Conservation (phyloP, 2,888 invertebrate genomes). For the Apoderus coryli region DNA sequence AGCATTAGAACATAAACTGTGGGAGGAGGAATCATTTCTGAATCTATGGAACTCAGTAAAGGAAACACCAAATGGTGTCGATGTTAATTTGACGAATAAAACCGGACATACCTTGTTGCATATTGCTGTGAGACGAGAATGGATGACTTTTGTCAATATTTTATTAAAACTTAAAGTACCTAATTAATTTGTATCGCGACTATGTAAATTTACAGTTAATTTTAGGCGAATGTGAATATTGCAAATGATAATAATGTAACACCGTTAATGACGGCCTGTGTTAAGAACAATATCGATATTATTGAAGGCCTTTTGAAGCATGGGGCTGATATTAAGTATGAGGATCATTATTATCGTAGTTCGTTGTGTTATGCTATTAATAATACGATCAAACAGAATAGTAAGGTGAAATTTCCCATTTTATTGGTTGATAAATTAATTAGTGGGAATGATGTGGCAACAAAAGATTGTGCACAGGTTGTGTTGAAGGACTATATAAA, state of each 20-base stretch:
- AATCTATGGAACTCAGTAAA: constrained; percentile 28
- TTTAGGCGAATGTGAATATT: constrained; percentile 24
- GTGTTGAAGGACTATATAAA: constrained; percentile 25
- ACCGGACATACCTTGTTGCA: constrained; percentile 30
- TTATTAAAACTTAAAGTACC: constrained; percentile 26
- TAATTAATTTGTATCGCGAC: too few species aligned
- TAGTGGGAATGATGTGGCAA: too few species aligned
- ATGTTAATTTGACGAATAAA: constrained; percentile 28
- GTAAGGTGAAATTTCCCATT: too few species aligned
- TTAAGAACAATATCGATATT: constrained; percentile 25
- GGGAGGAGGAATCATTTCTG: constrained; percentile 31
- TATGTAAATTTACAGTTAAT: too few species aligned
- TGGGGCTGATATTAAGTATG: constrained; percentile 25
- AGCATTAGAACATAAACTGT: constrained; percentile 28
- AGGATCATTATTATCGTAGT: constrained; percentile 29
- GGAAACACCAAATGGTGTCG: constrained; percentile 20
- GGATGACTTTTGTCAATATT: constrained; percentile 26
- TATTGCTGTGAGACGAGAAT: constrained; percentile 30
- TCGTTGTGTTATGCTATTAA: constrained; percentile 30
- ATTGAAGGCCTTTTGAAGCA: constrained; percentile 23
- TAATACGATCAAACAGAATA: constrained; percentile 25
- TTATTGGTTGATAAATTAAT: too few species aligned
- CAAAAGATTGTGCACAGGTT: constrained; percentile 18
- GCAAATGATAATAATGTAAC: constrained; percentile 29
- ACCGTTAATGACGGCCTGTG: constrained; percentile 31